These are phyloP conservation scores for Gymnocypris eckloni DNA, from an alignment of 2,797 vertebrate species.

Conservation along the genomic window DNA sequence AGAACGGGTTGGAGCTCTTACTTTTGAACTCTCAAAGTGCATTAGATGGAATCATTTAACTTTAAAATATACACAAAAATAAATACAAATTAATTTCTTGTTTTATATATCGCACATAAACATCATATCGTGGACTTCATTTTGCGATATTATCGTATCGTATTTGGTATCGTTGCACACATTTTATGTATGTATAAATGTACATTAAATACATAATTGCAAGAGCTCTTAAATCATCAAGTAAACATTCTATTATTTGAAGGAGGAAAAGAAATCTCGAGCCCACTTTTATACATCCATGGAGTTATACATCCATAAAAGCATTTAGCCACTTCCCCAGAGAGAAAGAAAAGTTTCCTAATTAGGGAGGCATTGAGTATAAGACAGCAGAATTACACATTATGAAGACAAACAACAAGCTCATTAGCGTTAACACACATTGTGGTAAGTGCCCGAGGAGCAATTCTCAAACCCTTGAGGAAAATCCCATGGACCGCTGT, in stretches of 20 bases:
- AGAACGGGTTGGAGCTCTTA: too few species aligned
- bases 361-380: slow-evolving; percentile 6
- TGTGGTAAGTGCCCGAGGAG: slow-evolving; percentile 29
- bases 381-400: slow-evolving; percentile 22
- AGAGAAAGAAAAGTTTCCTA: slow-evolving; percentile 19
- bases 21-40: too few species aligned
- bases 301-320: slow-evolving; percentile 37
- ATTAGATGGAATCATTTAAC: too few species aligned
- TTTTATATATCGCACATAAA: too few species aligned
- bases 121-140: too few species aligned
- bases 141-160: too few species aligned
- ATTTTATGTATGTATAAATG: too few species aligned
- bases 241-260: slow-evolving; percentile 20
- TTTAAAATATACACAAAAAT: too few species aligned
- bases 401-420: slow-evolving; percentile 47
- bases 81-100: too few species aligned
- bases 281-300: neutral
- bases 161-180: too few species aligned
- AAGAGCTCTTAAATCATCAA: slow-evolving; percentile 25
- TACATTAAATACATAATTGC: neutral
- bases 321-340: slow-evolving; percentile 1
- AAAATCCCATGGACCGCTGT: neutral
- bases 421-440: slow-evolving; percentile 24
- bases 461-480: slow-evolving; percentile 18
- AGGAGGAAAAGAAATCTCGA: neutral